A percentile compares a stretch with the other conserved stretches of the same genome.
Conservation (phyloP, 2,113 vertebrate species). For the Coracopsis vasa region DNA sequence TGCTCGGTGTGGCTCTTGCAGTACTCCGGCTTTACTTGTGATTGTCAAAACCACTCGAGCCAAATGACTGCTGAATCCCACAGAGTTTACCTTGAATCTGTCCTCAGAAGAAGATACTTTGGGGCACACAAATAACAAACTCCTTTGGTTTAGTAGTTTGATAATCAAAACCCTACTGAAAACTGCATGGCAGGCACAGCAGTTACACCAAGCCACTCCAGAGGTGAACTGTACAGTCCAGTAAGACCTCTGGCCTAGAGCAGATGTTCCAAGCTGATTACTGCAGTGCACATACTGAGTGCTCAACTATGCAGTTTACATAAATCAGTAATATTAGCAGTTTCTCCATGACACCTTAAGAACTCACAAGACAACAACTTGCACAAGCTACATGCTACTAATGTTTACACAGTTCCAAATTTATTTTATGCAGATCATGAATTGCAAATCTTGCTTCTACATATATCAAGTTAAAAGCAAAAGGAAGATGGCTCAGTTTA, state of each 20-base stretch:
- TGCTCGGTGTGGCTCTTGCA: rapidly evolving
- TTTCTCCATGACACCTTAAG: not conserved
- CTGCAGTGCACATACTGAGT: not conserved
- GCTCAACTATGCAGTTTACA: not conserved
- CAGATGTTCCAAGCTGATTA: not conserved
- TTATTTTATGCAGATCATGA: not conserved
- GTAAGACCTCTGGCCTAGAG: not conserved
- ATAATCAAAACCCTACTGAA: not conserved
- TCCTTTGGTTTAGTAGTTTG: not conserved
- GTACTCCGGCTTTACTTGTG: rapidly evolving
- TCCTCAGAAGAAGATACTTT: not conserved
- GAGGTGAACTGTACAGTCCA: not conserved
- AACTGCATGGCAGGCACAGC: rapidly evolving
- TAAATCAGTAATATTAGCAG: not conserved
- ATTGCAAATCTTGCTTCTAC: not conserved
- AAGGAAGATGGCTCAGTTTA: not conserved
- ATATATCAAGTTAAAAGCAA: not conserved
- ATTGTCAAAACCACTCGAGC: not conserved
- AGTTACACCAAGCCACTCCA: not conserved
- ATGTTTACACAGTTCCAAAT: not conserved
- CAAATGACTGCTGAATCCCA: not conserved
- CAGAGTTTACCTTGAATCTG: rapidly evolving
- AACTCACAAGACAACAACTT: not conserved
- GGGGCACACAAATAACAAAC: not conserved
- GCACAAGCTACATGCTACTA: not conserved